These are phyloP conservation scores for Arrhopalites spinosus DNA, from an alignment of 2,888 invertebrate species.

Conservation along the genomic window DNA sequence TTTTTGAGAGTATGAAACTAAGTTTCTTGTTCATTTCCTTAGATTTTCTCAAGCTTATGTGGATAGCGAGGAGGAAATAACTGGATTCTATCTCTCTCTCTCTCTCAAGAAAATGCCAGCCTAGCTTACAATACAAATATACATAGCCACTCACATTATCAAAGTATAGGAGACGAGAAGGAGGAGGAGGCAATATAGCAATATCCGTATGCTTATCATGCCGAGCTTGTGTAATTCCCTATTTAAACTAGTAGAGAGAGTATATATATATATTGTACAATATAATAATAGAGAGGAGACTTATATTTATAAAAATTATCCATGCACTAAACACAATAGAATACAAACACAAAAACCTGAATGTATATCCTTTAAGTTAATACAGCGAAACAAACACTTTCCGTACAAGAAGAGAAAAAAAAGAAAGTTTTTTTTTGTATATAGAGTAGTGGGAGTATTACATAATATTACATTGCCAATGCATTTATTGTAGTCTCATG, in stretches of 20 bases:
- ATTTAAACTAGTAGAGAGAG: no score
- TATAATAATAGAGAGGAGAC: no score
- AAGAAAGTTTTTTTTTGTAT: slow-evolving; percentile 2
- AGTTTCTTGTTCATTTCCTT: slow-evolving; percentile 37
- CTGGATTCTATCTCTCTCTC: slow-evolving; percentile 5
- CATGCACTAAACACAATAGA: neutral
- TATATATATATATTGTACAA: no score
- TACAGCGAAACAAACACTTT: slow-evolving; percentile 15
- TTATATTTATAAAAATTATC: slow-evolving; percentile 6
- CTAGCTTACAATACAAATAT: neutral
- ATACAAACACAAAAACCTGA: neutral
- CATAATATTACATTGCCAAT: slow-evolving; percentile 30
- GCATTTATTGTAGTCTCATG: slow-evolving; percentile 46
- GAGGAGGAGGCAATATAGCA: neutral
- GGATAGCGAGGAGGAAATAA: slow-evolving; percentile 28
- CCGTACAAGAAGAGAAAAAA: neutral
- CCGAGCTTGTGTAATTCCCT: no score
- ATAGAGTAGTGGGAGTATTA: slow-evolving; percentile 1
- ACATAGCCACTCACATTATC: neutral
- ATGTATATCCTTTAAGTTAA: slow-evolving; percentile 1
- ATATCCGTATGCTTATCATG: no score
- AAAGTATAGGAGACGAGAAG: no score
- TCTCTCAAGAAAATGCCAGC: neutral
- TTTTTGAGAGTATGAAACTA: slow-evolving; percentile 27
- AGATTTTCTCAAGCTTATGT: neutral